These are phyloP conservation scores for Oenanthe oenanthe DNA, from an alignment of 2,113 vertebrate genomes.

Conservation along the genomic window DNA sequence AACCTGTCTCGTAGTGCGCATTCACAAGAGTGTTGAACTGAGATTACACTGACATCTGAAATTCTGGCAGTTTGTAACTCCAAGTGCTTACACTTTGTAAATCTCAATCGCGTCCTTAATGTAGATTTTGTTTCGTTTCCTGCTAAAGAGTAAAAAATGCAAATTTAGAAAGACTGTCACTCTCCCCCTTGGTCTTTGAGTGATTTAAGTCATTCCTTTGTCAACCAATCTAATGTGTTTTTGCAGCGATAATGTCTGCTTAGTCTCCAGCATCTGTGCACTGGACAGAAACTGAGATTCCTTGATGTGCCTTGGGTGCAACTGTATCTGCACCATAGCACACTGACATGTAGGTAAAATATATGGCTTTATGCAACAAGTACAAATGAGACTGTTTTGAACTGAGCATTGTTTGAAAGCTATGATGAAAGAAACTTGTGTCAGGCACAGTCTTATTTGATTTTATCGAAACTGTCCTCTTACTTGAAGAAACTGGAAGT, in stretches of 20 bases:
- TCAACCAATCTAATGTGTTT: constrained; percentile 35
- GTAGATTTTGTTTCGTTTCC: constrained; percentile 69
- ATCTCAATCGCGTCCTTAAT: constrained; percentile 65
- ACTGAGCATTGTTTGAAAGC: constrained; percentile 39
- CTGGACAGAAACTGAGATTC: constrained; percentile 40
- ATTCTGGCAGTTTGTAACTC: constrained; percentile 70
- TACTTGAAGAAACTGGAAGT: constrained; percentile 21
- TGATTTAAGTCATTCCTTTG: constrained; percentile 63
- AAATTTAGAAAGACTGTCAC: constrained; percentile 68
- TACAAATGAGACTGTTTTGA: constrained; percentile 11
- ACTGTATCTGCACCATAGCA: background rate
- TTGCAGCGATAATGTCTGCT: constrained; percentile 25
- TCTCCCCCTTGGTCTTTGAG: constrained; percentile 63
- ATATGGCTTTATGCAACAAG: background rate
- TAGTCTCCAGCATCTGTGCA: constrained; percentile 25
- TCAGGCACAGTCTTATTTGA: background rate
- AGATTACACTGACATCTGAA: constrained; percentile 71
- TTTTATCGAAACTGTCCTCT: constrained; percentile 34
- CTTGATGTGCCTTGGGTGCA: background rate
- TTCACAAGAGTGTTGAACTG: constrained; percentile 69
- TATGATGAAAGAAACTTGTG: constrained; percentile 8
- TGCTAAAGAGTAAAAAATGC: constrained; percentile 68
- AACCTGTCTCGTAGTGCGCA: constrained; percentile 67
- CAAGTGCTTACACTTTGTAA: constrained; percentile 71
- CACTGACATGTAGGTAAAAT: background rate